Evolutionary conservation across 2,113 vertebrate species (phyloP), one percentile per base, ranked within the genome.

Genomic region (Thalassoma bifasciatum): DNA sequence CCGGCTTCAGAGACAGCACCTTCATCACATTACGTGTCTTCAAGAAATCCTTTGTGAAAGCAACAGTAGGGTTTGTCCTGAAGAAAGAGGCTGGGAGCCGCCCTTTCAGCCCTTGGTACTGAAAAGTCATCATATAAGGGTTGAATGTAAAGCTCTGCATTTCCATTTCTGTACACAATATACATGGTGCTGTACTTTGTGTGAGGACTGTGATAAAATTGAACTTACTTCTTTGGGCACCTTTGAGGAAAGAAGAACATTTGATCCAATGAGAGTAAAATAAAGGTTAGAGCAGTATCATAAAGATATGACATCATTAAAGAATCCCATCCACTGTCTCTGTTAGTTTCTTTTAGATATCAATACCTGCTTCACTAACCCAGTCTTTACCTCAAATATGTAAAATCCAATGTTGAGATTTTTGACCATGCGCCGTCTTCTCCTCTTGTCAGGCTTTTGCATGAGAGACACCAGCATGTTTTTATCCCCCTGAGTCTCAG

Each of bases 391-490:
- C 71, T 84, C 62, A 78, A 86, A 94, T 8, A 94, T 46, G 19
- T 58, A 53, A 65, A 93, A 90, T 23, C 93, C 93, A 44, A 94
- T 90, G 70, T 84, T 53, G 23, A 86, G 63, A 24, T 81, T 91
- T 44, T 87, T 10, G 51, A 66, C 77, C n/a, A 86, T 61, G 19
- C n/a, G n/a, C n/a, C 58, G 87, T 62, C 93, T 81, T 73, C 89
- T 87, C 56, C 89, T 88, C 63, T 91, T 93, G 75, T 92, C 86
- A 1, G 92, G 90, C 71, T 88, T 93, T 84, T 94, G 93, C 79
- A 93, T 88, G 38, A 94, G 85, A 72, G 91, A 92, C 66, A 94
- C 86, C 53, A 94, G 42, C 10, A 88, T 86, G 78, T 93, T 93
- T 36, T 68, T 89, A 4, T 72, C 77, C 0, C 23, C 71, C 0